phyloP scores from a whole-genome alignment of 2,888 invertebrate genomes.

The Drosophila greeni region DNA sequence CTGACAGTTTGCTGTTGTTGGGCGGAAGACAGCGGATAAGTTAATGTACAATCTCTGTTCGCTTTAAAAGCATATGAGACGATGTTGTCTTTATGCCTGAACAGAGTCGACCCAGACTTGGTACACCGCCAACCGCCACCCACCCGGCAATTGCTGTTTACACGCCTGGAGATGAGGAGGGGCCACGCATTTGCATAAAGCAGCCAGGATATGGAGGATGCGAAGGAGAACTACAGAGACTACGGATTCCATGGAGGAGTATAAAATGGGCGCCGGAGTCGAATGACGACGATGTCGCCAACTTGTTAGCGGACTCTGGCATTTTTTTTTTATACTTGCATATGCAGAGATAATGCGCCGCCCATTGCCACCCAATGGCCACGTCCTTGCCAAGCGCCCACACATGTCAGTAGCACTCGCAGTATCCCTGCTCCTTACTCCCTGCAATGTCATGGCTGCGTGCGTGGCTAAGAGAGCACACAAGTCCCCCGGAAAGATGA shows the following conservation, averaged over 20 bases:
- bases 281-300: constrained; percentile 44
- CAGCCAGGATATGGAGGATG: constrained; percentile 9
- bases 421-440: constrained; percentile 16
- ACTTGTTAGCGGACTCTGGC: constrained; percentile 59
- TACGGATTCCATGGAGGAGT: constrained; percentile 1
- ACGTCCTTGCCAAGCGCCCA: constrained; percentile 33
- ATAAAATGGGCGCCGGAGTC: constrained; percentile 11
- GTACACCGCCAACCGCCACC: not conserved
- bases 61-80: constrained; percentile 61
- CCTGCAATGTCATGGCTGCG: constrained; percentile 48
- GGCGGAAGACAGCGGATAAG: constrained; percentile 52
- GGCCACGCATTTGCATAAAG: constrained; percentile 53
- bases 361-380: constrained; percentile 35
- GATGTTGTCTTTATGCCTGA: constrained; percentile 64
- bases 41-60: constrained; percentile 70
- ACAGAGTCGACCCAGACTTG: constrained; percentile 21
- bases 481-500: constrained; percentile 51
- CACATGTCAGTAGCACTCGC: constrained; percentile 27
- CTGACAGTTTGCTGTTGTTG: constrained; percentile 33
- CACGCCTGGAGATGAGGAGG: constrained; percentile 20
- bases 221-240: not conserved
- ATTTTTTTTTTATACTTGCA: constrained; percentile 54
- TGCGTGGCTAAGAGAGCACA: constrained; percentile 54
- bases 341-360: constrained; percentile 54
- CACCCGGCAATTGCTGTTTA: constrained; percentile 26